Evolutionary conservation across 1,140 invertebrate genomes (phyloP).

Genomic region (Drosophila lowei): DNA sequence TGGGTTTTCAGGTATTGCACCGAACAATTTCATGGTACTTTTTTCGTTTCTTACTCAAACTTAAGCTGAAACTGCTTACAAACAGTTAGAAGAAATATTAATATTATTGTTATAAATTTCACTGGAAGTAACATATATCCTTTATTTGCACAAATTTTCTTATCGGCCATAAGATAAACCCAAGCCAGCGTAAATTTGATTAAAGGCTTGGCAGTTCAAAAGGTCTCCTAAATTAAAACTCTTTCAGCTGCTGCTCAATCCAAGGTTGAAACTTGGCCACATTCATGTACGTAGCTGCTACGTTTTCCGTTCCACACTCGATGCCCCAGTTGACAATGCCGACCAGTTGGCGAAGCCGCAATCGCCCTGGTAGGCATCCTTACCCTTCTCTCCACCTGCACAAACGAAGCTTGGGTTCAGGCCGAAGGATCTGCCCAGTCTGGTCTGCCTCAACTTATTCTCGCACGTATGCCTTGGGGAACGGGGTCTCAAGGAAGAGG

Average conservation of each 20-base stretch:
- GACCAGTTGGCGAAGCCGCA: constrained; percentile 3
- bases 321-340: constrained; percentile 12
- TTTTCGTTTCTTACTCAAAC: too few relatives aligned
- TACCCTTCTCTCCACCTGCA: constrained; percentile 85
- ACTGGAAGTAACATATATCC: too few relatives aligned
- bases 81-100: too few relatives aligned
- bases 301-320: neutral
- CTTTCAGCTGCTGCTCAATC: constrained; percentile 8
- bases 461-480: constrained; percentile 75
- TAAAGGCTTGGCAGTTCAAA: too few relatives aligned
- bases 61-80: too few relatives aligned
- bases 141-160: too few relatives aligned
- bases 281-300: constrained; percentile 6
- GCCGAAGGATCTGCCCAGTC: constrained; percentile 82
- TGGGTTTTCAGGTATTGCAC: too few relatives aligned
- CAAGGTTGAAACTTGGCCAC: neutral
- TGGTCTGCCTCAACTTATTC: constrained; percentile 78
- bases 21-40: too few relatives aligned
- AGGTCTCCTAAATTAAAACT: too few relatives aligned
- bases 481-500: neutral
- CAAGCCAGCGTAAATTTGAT: too few relatives aligned
- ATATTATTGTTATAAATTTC: too few relatives aligned
- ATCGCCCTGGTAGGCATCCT: neutral
- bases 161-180: too few relatives aligned
- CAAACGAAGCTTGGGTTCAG: constrained; percentile 84